Conservation (phyloP, 2,888 invertebrate species). For the Amorpha juglandis region DNA sequence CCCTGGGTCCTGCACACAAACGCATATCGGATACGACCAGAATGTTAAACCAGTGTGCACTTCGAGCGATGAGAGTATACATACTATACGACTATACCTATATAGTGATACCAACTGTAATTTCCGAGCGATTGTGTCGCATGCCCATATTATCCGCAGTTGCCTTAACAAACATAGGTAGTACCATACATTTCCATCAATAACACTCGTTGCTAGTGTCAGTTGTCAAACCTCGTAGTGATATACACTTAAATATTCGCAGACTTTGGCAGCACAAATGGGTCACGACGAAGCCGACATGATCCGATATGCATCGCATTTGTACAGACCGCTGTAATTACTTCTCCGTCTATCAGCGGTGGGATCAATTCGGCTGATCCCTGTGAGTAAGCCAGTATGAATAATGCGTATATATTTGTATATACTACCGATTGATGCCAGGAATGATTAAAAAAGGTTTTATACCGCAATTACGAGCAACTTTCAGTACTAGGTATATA, state of each 20-base stretch:
- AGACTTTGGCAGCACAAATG: neutral
- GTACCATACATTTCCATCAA: neutral
- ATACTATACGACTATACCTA: neutral
- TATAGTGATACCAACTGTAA: neutral
- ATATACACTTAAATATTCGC: neutral
- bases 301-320: constrained; percentile 2
- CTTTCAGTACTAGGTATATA: no score
- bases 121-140: neutral
- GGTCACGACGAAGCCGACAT: neutral
- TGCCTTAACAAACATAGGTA: neutral
- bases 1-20: neutral
- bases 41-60: neutral
- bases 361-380: constrained; percentile 7
- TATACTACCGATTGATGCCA: no score
- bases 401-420: constrained; percentile 3
- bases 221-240: neutral
- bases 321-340: constrained; percentile 8
- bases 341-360: constrained; percentile 9
- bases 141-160: neutral
- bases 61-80: neutral
- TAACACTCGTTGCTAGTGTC: neutral
- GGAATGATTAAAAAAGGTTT: neutral
- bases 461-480: no score
- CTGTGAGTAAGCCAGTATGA: constrained; percentile 1
- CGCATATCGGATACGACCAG: neutral